Evolutionary conservation across 2,797 vertebrate genomes (phyloP), one percentile per base, ranked within the genome.

Genomic region (Sebastes taczanowskii): DNA sequence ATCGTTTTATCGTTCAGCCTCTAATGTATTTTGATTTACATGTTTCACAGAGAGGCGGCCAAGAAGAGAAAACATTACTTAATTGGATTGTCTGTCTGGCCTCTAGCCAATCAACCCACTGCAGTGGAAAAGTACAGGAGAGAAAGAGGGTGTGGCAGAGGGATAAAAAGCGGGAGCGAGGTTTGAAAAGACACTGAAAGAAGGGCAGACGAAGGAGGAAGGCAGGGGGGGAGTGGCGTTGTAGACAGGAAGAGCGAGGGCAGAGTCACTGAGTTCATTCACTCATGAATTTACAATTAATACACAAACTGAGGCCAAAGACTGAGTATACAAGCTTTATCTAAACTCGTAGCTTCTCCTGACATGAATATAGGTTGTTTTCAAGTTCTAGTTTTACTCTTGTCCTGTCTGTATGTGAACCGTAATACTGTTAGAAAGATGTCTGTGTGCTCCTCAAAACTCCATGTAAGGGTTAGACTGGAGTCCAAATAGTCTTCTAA

Each of bases 121-220:
- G 88, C 89, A 89, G 78, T 92, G 91, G 93, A 93, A 93, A 92
- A 92, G 49, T 77, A 91, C 90, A 75, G 46, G 61, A 25, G 66
- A 69, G 71, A 78, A n/a, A 4, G 16, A 63, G 71, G 80, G 86
- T 65, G 88, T 87, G 82, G 60, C 72, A 27, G 71, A 46, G 72
- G 64, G 20, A 10, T 61, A 69, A 56, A 75, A 61, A 49, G 75
- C 61, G 16, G 53, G 71, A 78, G 71, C 84, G 77, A 63, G 29
- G 72, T 78, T 71, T 82, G 61, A 74, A 56, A 34, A 63, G 32
- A 78, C 6, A 3, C 46, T 25, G 32, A 78, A 84, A 75, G 69
- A 74, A 69, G 34, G 58, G 38, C 22, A 3, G 62, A 34, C 3
- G 22, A 67, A 72, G 61, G 79, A 79, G 75, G 72, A 73, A 60